These are phyloP conservation scores for Orthosia incerta DNA, from an alignment of 2,888 invertebrate genomes.

Conservation along the genomic window DNA sequence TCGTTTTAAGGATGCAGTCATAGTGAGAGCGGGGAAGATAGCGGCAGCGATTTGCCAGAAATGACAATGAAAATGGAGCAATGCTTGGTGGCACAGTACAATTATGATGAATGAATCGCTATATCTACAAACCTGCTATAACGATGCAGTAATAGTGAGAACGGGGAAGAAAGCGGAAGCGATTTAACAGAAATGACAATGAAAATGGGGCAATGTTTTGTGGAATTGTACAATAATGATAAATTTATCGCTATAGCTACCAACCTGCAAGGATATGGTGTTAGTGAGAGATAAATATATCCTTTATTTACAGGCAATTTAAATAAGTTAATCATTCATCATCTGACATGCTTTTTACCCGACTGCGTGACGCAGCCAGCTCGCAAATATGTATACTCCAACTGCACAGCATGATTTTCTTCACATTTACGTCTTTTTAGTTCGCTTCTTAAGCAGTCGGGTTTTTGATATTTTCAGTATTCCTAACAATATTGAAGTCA, in stretches of 20 bases:
- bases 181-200: not conserved
- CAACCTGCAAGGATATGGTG: not conserved
- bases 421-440: too few relatives aligned
- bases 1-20: not conserved
- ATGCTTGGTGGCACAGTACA: constrained; percentile 57
- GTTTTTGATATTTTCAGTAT: too few relatives aligned
- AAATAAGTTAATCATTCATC: too few relatives aligned
- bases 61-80: constrained; percentile 8
- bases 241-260: constrained; percentile 61
- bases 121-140: not conserved
- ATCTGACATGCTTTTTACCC: too few relatives aligned
- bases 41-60: not conserved
- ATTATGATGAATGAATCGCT: constrained; percentile 73
- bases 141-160: not conserved
- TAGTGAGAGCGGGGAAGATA: constrained; percentile 26
- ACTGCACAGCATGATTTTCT: too few relatives aligned
- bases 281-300: not conserved
- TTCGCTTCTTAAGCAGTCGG: too few relatives aligned
- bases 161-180: constrained; percentile 14
- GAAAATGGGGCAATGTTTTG: constrained; percentile 20
- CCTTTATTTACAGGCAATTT: too few relatives aligned
- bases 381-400: too few relatives aligned
- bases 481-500: too few relatives aligned
- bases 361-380: too few relatives aligned
- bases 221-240: constrained; percentile 73